Percentiles rank a stretch among this genome's conserved stretches.
Conservation (phyloP, 2,888 invertebrate species). For the Pelosia muscerda region DNA sequence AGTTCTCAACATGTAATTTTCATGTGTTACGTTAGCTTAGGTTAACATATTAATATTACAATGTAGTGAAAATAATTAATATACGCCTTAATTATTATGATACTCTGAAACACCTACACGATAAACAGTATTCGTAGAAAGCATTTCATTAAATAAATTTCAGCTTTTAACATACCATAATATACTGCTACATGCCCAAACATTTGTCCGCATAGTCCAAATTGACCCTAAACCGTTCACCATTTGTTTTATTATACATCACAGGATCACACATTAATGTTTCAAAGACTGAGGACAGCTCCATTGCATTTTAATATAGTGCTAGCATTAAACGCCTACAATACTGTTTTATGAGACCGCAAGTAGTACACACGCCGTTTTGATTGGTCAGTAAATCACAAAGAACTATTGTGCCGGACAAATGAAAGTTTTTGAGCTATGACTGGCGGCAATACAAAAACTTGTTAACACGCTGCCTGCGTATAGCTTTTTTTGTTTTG, state of each 20-base stretch:
- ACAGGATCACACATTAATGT: constrained; percentile 40
- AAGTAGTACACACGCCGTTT: constrained; percentile 35
- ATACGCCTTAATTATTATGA: no score
- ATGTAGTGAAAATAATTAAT: no score
- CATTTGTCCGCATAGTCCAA: no score
- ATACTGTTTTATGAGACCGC: constrained; percentile 41
- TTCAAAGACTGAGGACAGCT: constrained; percentile 36
- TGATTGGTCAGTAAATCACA: constrained; percentile 45
- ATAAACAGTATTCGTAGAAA: no score
- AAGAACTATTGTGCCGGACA: constrained; percentile 38
- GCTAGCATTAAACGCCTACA: constrained; percentile 28
- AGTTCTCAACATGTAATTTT: no score
- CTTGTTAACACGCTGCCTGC: constrained; percentile 34
- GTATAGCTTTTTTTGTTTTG: constrained; percentile 14
- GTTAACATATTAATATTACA: no score
- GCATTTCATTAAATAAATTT: no score
- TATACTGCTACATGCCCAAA: no score
- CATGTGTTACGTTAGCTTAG: no score
- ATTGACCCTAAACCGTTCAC: not conserved
- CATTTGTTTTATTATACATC: constrained; percentile 11
- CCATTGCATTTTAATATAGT: constrained; percentile 49
- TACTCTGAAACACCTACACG: no score
- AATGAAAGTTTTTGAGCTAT: constrained; percentile 45
- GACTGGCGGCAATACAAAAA: constrained; percentile 24
- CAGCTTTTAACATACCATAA: no score